Conservation (phyloP, 2,888 invertebrate species). For the Ophioninae sp. region DNA sequence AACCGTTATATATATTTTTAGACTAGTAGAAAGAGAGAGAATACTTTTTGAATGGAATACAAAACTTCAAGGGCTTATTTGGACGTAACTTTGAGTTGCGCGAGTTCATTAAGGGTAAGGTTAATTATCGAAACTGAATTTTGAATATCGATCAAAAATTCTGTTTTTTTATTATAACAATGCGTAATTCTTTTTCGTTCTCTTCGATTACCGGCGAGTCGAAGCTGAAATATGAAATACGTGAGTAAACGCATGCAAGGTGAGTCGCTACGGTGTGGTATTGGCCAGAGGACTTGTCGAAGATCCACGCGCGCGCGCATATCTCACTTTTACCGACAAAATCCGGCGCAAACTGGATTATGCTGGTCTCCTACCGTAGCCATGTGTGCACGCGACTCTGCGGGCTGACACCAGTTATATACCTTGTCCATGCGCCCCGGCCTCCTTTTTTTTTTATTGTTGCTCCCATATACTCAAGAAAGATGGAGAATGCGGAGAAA, state of each 20-base stretch:
- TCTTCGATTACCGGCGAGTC: neutral
- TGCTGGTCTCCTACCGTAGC: slow-evolving; percentile 53
- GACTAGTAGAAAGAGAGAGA: neutral
- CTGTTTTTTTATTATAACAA: neutral
- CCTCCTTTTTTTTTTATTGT: slow-evolving; percentile 9
- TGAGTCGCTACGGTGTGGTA: slow-evolving; percentile 27
- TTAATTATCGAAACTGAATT: neutral
- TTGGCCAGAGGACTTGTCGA: slow-evolving; percentile 38
- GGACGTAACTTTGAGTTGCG: neutral
- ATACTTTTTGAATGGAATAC: neutral
- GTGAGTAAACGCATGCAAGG: slow-evolving; percentile 7
- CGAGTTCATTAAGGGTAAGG: neutral
- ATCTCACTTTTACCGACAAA: slow-evolving; percentile 73
- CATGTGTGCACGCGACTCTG: slow-evolving; percentile 40
- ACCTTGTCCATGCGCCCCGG: slow-evolving; percentile 25
- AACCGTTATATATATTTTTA: neutral
- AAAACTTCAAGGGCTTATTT: neutral
- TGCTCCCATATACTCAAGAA: slow-evolving; percentile 5
- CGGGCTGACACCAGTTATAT: slow-evolving; percentile 30
- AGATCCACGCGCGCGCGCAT: slow-evolving; percentile 47
- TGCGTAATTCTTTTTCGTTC: neutral
- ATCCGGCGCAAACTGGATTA: slow-evolving; percentile 79
- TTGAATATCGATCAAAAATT: neutral
- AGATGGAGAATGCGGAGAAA: neutral
- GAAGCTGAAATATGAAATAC: neutral